Conservation (phyloP, 2,797 vertebrate species). For the Rhinophrynus dorsalis region DNA sequence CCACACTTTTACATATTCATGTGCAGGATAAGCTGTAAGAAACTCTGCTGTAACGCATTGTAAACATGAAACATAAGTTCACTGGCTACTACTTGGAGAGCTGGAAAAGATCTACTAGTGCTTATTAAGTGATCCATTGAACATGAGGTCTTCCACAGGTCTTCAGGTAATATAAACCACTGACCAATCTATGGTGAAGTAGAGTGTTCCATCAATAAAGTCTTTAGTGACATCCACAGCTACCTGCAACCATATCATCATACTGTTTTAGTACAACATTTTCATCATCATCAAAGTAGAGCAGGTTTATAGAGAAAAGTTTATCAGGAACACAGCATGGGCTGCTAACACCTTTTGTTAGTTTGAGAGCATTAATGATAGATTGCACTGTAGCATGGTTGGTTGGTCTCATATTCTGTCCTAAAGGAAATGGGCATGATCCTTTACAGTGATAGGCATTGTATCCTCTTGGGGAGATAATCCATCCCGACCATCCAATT, state of each 20-base stretch:
- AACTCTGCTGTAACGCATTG: neutral
- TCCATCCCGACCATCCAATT: conserved; percentile 75
- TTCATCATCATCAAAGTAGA: conserved; percentile 83
- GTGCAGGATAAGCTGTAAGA: neutral
- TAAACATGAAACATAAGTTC: neutral
- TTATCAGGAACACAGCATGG: conserved; percentile 84
- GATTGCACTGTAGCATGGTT: conserved; percentile 82
- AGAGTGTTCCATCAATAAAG: neutral
- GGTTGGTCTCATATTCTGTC: conserved; percentile 78
- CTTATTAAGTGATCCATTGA: conserved; percentile 1
- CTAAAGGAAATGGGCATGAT: conserved; percentile 77
- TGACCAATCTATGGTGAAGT: neutral
- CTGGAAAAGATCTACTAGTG: neutral
- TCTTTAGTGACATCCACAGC: conserved; percentile 79
- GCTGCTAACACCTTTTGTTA: conserved; percentile 71
- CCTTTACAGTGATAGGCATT: conserved; percentile 74
- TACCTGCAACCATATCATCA: conserved; percentile 83
- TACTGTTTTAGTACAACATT: conserved; percentile 85
- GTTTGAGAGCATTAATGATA: conserved; percentile 81
- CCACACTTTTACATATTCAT: neutral
- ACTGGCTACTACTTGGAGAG: neutral
- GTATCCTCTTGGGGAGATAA: conserved; percentile 78
- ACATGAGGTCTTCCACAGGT: neutral
- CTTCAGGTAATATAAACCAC: neutral
- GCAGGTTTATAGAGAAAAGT: conserved; percentile 81